Conservation (phyloP, 1,140 invertebrate species). For the Drosophila grimshawi region DNA sequence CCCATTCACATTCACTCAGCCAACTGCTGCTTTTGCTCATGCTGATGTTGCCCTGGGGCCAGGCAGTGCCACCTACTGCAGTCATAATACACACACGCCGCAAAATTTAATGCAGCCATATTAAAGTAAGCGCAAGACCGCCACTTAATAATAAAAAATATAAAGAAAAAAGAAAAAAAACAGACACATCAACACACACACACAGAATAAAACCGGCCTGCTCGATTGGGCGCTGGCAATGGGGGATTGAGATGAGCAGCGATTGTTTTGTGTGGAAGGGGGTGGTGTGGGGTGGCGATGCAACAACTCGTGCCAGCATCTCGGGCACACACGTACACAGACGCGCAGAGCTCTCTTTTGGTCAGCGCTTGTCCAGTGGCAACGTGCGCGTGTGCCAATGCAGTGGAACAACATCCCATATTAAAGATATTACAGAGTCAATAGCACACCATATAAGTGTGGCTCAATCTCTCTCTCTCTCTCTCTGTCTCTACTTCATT, state of each 20-base stretch:
- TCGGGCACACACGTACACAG: constrained; percentile 8
- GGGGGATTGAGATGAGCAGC: constrained; percentile 42
- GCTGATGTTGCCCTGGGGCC: constrained; percentile 40
- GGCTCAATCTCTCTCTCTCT: constrained; percentile 37
- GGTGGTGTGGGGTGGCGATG: constrained; percentile 6
- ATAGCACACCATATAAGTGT: constrained; percentile 81
- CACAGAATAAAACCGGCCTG: constrained; percentile 41
- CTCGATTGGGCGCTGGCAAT: constrained; percentile 23
- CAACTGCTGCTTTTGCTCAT: constrained; percentile 14
- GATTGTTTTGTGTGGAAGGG: not conserved
- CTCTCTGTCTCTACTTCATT: constrained; percentile 17
- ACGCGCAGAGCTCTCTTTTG: constrained; percentile 33
- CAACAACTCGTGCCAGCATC: constrained; percentile 52
- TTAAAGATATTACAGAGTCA: constrained; percentile 83
- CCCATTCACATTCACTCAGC: constrained; percentile 34
- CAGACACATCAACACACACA: not conserved
- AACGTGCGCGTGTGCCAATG: constrained; percentile 83
- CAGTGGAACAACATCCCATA: constrained; percentile 83
- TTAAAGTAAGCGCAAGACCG: constrained; percentile 74
- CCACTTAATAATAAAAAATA: constrained; percentile 63
- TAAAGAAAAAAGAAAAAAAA: constrained; percentile 46
- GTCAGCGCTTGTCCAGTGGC: constrained; percentile 75
- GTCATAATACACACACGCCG: constrained; percentile 73
- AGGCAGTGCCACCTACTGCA: constrained; percentile 73
- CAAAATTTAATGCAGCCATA: constrained; percentile 70